Evolutionary conservation across 2,113 vertebrate genomes (phyloP).

Genomic region (Brachyistius frenatus): DNA sequence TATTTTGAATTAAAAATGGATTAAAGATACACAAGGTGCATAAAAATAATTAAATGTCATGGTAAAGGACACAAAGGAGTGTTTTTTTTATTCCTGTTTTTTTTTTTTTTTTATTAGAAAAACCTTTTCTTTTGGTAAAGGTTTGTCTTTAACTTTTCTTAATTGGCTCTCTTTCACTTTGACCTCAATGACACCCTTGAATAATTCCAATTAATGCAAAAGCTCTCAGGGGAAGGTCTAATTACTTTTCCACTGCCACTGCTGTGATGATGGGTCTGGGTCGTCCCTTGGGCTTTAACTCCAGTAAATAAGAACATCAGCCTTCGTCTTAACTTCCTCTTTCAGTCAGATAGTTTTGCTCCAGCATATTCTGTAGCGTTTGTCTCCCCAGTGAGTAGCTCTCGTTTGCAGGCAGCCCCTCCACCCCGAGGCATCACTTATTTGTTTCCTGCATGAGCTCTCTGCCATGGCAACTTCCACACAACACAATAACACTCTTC

Average conservation of each 20-base stretch:
- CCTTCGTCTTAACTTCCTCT: slow-evolving; percentile 49
- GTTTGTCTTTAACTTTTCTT: slow-evolving; percentile 22
- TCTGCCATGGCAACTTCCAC: slow-evolving; percentile 18
- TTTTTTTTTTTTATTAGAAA: slow-evolving; percentile 36
- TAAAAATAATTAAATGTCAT: neutral
- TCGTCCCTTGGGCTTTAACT: slow-evolving; percentile 51
- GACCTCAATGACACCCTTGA: slow-evolving; percentile 66
- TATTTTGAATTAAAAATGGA: neutral
- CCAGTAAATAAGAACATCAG: slow-evolving; percentile 61
- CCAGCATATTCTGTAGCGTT: slow-evolving; percentile 33
- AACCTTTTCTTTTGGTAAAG: slow-evolving; percentile 5
- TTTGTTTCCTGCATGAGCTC: slow-evolving; percentile 28
- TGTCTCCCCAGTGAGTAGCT: slow-evolving; percentile 36
- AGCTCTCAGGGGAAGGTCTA: slow-evolving; percentile 56
- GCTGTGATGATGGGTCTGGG: slow-evolving; percentile 52
- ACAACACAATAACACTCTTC: slow-evolving; percentile 46
- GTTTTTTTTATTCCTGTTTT: neutral
- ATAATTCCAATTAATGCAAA: slow-evolving; percentile 71
- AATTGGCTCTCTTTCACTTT: slow-evolving; percentile 38
- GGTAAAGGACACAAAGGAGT: neutral
- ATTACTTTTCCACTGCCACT: slow-evolving; percentile 67
- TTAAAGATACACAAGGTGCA: neutral
- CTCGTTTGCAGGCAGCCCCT: slow-evolving; percentile 57
- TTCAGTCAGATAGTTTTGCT: slow-evolving; percentile 39
- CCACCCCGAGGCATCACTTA: slow-evolving; percentile 45